Percentiles rank a stretch among this genome's conserved stretches.
Evolutionary conservation across 2,113 vertebrate genomes (phyloP).

Genomic region (Cettia cetti): DNA sequence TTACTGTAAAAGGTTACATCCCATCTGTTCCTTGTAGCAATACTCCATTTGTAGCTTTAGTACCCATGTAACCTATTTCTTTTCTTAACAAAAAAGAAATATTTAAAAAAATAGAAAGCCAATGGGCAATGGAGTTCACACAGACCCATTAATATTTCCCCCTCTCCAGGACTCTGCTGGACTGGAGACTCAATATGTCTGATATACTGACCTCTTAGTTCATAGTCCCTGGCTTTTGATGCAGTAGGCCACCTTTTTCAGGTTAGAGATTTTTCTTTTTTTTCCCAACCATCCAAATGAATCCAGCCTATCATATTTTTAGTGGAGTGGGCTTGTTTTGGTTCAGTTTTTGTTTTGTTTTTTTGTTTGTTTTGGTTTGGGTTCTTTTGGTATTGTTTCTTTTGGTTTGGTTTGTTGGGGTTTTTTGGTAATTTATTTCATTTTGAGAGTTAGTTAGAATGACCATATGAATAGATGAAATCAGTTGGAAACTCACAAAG

Average conservation of each 20-base stretch:
- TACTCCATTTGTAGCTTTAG: background rate
- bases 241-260: background rate
- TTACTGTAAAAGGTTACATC: background rate
- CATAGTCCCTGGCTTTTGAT: background rate
- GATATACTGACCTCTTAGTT: background rate
- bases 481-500: background rate
- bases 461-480: background rate
- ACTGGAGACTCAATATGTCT: fast-evolving
- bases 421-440: background rate
- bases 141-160: background rate
- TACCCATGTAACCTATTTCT: fast-evolving
- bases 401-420: background rate
- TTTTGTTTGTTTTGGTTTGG: background rate
- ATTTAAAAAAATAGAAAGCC: no score
- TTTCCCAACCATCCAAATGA: background rate
- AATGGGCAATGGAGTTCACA: background rate
- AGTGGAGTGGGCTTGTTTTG: background rate
- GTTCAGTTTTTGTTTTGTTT: background rate
- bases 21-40: background rate
- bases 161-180: background rate
- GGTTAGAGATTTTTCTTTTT: background rate
- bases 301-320: background rate
- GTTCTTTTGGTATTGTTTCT: background rate
- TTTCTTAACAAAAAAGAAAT: background rate
- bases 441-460: background rate